A percentile compares a stretch with the other conserved stretches of the same genome.
These are phyloP conservation scores for Porites cylindrica DNA, from an alignment of 92 coral and sea anemone genomes.

Conservation along the genomic window DNA sequence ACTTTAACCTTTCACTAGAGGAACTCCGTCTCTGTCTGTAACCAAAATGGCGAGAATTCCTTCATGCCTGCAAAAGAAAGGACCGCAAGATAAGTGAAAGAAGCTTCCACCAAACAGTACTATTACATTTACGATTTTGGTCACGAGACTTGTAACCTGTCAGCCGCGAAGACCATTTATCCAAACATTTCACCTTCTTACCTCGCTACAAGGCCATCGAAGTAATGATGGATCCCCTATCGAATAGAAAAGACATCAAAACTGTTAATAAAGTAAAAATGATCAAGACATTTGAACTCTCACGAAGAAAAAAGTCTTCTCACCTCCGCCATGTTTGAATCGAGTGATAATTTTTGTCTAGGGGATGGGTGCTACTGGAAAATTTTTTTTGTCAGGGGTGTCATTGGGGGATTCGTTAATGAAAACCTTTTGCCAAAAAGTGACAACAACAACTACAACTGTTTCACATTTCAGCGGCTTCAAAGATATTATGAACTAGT, in stretches of 20 bases:
- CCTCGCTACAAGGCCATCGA: conserved; percentile 80
- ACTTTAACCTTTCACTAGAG: conserved; percentile 87
- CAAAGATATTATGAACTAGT: too few relatives aligned
- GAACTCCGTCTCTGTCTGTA: conserved; percentile 99
- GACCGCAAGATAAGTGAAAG: neutral
- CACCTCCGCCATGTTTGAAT: conserved; percentile 83
- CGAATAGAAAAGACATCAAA: neutral
- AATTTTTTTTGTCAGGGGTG: neutral
- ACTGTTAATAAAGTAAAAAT: neutral
- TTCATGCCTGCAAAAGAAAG: conserved; percentile 66
- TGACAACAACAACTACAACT: too few relatives aligned
- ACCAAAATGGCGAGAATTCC: conserved; percentile 92
- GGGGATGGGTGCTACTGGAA: neutral
- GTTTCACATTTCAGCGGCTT: too few relatives aligned
- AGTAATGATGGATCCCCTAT: conserved; percentile 82
- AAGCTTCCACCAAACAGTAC: neutral
- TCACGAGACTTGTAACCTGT: conserved; percentile 19
- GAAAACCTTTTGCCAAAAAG: too few relatives aligned
- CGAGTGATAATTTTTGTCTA: neutral
- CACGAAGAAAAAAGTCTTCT: neutral
- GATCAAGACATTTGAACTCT: neutral
- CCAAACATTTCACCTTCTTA: conserved; percentile 12
- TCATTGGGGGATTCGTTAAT: neutral
- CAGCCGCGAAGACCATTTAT: neutral
- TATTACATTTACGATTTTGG: neutral